phyloP scores from a whole-genome alignment of 2,888 invertebrate genomes.

The Psylliodes chrysocephalus region DNA sequence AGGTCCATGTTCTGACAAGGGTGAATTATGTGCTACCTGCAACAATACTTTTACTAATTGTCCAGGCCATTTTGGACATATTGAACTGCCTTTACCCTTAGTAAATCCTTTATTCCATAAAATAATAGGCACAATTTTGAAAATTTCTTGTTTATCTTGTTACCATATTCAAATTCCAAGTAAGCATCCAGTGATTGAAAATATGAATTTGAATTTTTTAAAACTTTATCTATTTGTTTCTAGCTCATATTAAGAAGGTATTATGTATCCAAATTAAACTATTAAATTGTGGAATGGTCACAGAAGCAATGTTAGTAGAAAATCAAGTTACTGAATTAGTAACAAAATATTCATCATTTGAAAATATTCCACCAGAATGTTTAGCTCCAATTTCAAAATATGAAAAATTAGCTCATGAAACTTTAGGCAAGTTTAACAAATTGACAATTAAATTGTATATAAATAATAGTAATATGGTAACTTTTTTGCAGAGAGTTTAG shows the following conservation, averaged over 20 bases:
- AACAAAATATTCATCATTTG: constrained; percentile 46
- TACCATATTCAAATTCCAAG: constrained; percentile 73
- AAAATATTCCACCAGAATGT: constrained; percentile 53
- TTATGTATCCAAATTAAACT: constrained; percentile 75
- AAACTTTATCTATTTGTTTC: constrained; percentile 35
- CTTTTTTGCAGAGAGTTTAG: constrained; percentile 45
- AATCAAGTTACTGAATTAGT: constrained; percentile 49
- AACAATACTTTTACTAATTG: constrained; percentile 74
- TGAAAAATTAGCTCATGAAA: constrained; percentile 46
- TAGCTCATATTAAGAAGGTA: constrained; percentile 62
- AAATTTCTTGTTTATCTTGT: constrained; percentile 78
- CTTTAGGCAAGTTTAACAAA: constrained; percentile 40
- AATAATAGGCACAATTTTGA: constrained; percentile 74
- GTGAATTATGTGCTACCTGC: constrained; percentile 86
- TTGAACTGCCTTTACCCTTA: constrained; percentile 87
- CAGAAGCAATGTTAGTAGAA: constrained; percentile 75
- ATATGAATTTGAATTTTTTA: too few species aligned
- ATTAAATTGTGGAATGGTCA: constrained; percentile 78
- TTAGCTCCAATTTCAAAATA: constrained; percentile 54
- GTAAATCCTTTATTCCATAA: constrained; percentile 91
- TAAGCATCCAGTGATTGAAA: too few species aligned
- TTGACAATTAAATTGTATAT: too few species aligned
- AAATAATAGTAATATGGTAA: neutral
- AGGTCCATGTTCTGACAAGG: constrained; percentile 71
- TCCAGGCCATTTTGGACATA: constrained; percentile 95